phyloP scores from a whole-genome alignment of 1,140 invertebrate genomes.

The Drosophila virilis region DNA sequence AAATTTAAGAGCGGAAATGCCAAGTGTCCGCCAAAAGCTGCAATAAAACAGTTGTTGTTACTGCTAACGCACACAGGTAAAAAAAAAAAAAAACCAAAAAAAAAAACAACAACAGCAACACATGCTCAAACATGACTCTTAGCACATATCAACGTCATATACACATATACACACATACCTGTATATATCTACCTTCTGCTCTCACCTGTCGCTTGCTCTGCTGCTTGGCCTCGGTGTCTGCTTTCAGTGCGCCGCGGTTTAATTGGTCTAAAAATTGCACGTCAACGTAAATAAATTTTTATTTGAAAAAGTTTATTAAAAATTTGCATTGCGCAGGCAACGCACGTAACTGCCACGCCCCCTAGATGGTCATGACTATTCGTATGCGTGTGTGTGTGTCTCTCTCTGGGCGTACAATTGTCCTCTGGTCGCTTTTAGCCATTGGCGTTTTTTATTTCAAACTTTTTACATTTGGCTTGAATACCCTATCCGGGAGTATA shows the following conservation, averaged over 20 bases:
- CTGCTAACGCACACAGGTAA: constrained; percentile 8
- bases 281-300: constrained; percentile 81
- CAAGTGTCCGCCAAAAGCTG: constrained; percentile 31
- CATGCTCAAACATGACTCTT: constrained; percentile 24
- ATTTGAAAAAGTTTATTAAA: constrained; percentile 83
- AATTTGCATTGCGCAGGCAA: constrained; percentile 72
- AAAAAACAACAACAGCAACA: constrained; percentile 8
- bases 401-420: constrained; percentile 39
- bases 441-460: constrained; percentile 74
- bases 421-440: constrained; percentile 60
- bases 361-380: constrained; percentile 12
- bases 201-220: background rate
- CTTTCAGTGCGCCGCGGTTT: constrained; percentile 49
- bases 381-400: constrained; percentile 6
- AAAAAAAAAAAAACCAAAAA: constrained; percentile 9
- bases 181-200: background rate
- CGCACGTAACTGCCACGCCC: constrained; percentile 61
- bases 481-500: background rate
- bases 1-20: constrained; percentile 69
- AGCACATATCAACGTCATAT: constrained; percentile 6
- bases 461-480: constrained; percentile 67
- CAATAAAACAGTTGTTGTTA: constrained; percentile 46
- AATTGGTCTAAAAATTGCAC: constrained; percentile 81
- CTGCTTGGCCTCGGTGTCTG: background rate
- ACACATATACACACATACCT: too few relatives aligned